A percentile compares a stretch with the other conserved stretches of the same genome.
These are phyloP conservation scores for Musca domestica DNA, from an alignment of 1,140 invertebrate genomes.

Conservation along the genomic window DNA sequence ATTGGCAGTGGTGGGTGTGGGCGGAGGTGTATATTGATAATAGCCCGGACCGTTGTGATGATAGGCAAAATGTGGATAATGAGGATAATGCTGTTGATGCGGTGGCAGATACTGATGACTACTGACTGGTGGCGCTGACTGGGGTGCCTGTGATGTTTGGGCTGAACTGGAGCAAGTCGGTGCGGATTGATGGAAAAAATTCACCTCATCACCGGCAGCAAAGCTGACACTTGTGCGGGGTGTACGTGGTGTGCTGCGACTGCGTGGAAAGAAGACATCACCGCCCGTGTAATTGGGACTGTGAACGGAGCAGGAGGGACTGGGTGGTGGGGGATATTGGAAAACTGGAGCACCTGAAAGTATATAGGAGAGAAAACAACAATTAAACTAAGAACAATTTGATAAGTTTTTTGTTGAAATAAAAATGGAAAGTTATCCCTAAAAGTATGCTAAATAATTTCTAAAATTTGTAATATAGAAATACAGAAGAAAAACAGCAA, in stretches of 20 bases:
- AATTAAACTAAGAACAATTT: background rate
- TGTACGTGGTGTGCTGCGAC: constrained; percentile 39
- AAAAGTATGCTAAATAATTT: background rate
- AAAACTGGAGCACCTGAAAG: constrained; percentile 48
- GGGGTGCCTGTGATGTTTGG: constrained; percentile 35
- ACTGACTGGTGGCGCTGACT: constrained; percentile 48
- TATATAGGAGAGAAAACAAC: constrained; percentile 9
- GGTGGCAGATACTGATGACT: constrained; percentile 31
- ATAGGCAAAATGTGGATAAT: constrained; percentile 28
- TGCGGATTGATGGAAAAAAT: constrained; percentile 45
- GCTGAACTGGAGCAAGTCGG: constrained; percentile 28
- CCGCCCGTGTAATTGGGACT: constrained; percentile 34
- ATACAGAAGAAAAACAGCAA: no score
- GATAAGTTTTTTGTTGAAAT: background rate
- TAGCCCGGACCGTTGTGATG: constrained; percentile 24
- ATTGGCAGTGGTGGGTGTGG: constrained; percentile 44
- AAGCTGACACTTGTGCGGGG: constrained; percentile 47
- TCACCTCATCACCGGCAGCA: constrained; percentile 43
- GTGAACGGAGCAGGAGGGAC: constrained; percentile 40
- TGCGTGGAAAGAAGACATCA: constrained; percentile 47
- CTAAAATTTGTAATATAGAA: no score
- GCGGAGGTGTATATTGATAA: constrained; percentile 49
- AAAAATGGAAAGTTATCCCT: background rate
- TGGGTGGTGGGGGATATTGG: constrained; percentile 50
- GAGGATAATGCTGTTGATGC: constrained; percentile 39